A percentile compares a stretch with the other conserved stretches of the same genome.
Evolutionary conservation across 2,888 invertebrate genomes (phyloP).

Genomic region (Rhogogaster chlorosoma): DNA sequence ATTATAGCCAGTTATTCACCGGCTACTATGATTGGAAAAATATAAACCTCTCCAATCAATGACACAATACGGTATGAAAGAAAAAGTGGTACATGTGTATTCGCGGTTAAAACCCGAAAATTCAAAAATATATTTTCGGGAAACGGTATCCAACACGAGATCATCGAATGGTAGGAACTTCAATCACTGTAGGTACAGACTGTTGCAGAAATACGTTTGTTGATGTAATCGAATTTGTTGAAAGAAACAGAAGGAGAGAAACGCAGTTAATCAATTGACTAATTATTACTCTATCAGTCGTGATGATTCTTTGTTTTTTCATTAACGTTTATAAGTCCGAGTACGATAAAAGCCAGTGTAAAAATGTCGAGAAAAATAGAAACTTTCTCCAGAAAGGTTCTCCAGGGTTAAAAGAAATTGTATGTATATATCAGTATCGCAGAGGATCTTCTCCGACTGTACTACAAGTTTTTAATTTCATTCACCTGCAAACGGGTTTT

Average conservation of each 20-base stretch:
- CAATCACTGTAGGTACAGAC: too few species aligned
- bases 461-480: neutral
- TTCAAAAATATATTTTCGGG: too few species aligned
- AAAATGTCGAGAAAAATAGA: neutral
- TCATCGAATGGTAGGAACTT: too few species aligned
- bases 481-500: neutral
- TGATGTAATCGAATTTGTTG: neutral
- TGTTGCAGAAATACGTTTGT: too few species aligned
- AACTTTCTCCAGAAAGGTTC: neutral
- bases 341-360: neutral
- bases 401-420: neutral
- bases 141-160: too few species aligned
- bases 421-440: neutral
- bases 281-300: neutral
- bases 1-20: neutral
- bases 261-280: neutral
- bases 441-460: neutral
- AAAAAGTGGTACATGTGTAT: neutral
- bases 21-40: neutral
- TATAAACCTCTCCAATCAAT: neutral
- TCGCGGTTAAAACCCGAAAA: neutral
- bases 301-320: neutral
- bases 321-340: neutral
- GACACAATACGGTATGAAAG: neutral
- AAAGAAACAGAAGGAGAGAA: neutral